Evolutionary conservation across 2,113 vertebrate genomes (phyloP).

Genomic region (Anarhynchus alexandrinus): DNA sequence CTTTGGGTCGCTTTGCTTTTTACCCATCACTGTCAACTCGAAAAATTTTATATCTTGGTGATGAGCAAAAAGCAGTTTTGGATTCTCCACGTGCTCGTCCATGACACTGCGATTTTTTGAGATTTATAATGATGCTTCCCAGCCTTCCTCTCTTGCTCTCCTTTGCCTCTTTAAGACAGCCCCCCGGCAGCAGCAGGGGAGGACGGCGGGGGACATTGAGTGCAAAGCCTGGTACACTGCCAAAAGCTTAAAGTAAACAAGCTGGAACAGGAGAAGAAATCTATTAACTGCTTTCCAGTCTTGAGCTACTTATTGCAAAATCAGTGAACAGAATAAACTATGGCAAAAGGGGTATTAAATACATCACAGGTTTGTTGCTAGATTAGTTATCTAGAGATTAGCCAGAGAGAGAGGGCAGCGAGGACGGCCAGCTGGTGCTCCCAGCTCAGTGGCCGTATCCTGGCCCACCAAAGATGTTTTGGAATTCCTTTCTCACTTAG

Average conservation of each 20-base stretch:
- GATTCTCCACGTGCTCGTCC: not conserved
- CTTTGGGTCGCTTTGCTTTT: not conserved
- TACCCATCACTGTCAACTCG: not conserved
- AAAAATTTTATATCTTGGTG: not conserved
- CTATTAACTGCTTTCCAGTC: conserved; percentile 26
- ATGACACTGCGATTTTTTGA: not conserved
- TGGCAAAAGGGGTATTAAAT: not conserved
- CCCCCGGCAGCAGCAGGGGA: not conserved
- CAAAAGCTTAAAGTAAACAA: conserved; percentile 45
- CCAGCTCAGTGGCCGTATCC: not conserved
- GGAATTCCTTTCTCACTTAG: not conserved
- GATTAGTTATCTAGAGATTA: not conserved
- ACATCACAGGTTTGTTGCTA: not conserved
- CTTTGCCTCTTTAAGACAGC: not conserved
- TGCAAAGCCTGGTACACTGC: not conserved
- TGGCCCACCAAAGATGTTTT: not conserved
- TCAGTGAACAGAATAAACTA: not conserved
- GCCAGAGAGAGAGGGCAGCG: not conserved
- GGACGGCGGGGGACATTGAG: not conserved
- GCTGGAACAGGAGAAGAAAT: conserved; percentile 29
- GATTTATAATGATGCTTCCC: not conserved
- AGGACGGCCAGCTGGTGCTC: not conserved
- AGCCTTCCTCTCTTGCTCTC: not conserved
- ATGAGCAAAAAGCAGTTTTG: not conserved
- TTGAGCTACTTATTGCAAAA: conserved; percentile 20